Percentiles rank a stretch among this genome's conserved stretches.
These are phyloP conservation scores for Drosophila triauraria DNA, from an alignment of 1,140 invertebrate genomes.

Conservation along the genomic window DNA sequence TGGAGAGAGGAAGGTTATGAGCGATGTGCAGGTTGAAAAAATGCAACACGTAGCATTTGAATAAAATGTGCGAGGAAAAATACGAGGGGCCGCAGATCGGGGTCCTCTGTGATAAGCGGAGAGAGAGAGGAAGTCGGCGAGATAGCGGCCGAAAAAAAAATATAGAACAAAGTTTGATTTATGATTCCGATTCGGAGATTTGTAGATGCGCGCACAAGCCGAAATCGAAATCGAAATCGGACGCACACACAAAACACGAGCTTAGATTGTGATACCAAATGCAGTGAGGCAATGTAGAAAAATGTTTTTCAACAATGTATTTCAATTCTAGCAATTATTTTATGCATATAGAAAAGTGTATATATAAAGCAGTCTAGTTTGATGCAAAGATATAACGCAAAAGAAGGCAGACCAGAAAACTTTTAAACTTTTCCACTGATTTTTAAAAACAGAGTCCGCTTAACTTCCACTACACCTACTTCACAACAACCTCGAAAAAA, in stretches of 20 bases:
- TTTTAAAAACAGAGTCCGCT: slow-evolving; percentile 18
- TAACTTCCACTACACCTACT: slow-evolving; percentile 1
- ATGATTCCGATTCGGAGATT: slow-evolving; percentile 55
- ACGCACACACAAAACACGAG: slow-evolving; percentile 3
- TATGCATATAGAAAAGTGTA: background rate
- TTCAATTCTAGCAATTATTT: background rate
- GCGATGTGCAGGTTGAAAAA: slow-evolving; percentile 52
- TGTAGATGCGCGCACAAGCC: slow-evolving; percentile 20
- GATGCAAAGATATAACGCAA: too few relatives aligned
- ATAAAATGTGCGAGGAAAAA: slow-evolving; percentile 49
- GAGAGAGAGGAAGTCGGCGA: slow-evolving; percentile 1
- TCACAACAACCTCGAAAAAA: background rate
- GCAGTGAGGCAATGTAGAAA: background rate
- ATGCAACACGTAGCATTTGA: slow-evolving; percentile 72
- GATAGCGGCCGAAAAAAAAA: slow-evolving; percentile 33
- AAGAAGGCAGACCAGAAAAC: background rate
- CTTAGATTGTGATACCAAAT: background rate
- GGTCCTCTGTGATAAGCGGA: slow-evolving; percentile 10
- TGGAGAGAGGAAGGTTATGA: slow-evolving; percentile 51
- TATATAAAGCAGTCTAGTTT: background rate
- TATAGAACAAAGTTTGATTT: slow-evolving; percentile 67
- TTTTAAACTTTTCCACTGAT: slow-evolving; percentile 15
- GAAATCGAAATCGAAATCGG: slow-evolving; percentile 25
- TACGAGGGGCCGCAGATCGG: slow-evolving; percentile 2
- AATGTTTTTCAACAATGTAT: background rate